Base-by-base conservation (phyloP, 2,888 invertebrate genomes). In the Leuctra nigra region DNA sequence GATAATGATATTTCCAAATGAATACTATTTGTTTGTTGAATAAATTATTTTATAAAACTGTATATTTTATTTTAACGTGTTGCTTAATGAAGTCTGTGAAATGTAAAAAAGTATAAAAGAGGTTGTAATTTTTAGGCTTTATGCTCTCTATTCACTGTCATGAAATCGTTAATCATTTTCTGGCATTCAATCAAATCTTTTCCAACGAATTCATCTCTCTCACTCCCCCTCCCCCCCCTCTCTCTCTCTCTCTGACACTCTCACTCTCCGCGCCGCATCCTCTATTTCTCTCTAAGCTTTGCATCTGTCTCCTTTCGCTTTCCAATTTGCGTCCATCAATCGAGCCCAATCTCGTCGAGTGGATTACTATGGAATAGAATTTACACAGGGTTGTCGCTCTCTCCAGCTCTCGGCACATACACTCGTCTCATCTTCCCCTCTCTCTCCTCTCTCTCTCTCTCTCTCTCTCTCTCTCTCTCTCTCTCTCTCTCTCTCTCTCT, bases 261-360 rank as follows among this genome's bases (percentile, higher is more conserved):
- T 55, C 36, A 48, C 41, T 23, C 44, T 29, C 33, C 20, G n/a
- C 25, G 29, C 44, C 14, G 14, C 16, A 52, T 52, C 20, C 33
- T 16, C 33, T 16, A 36, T 29, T 47, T 50, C 44, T 50, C 29
- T 44, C 35, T 3, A 16, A 41, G 18, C 41, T 41, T 41, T 41
- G 41, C 41, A 41, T 41, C 14, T 18, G 41, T 41, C 59, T 59
- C 63, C 57, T 61, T 62, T 62, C 55, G 56, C 24, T 79, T 81
- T 79, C 79, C 81, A 81, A 82, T 81, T 81, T 80, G 75, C 78
- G 77, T 78, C 80, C 79, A 81, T 82, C 81, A 81, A 81, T 81
- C 80, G 80, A 75, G 76, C 77, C 77, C 80, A 80, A 81, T 81
- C 80, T 77, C 80, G 72, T 75, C 78, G 80, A 81, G 80, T 81